phyloP scores from a whole-genome alignment of 2,888 invertebrate species.

The Zygothrica quintamaculata region DNA sequence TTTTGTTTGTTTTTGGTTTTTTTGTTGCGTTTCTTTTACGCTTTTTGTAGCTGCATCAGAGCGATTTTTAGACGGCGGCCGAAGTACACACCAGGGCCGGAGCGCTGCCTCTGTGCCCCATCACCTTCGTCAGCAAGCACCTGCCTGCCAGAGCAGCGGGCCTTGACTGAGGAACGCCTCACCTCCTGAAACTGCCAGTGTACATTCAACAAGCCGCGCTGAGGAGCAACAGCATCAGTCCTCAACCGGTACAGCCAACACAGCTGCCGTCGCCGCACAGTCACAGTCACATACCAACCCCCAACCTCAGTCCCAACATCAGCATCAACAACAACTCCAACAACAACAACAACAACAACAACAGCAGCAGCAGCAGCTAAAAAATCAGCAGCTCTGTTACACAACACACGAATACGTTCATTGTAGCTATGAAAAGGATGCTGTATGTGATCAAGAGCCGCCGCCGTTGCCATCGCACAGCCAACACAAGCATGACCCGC shows the following conservation, averaged over 20 bases:
- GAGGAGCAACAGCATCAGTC: slow-evolving; percentile 48
- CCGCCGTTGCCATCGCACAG: slow-evolving; percentile 68
- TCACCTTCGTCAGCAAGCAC: slow-evolving; percentile 86
- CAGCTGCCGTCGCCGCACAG: slow-evolving; percentile 31
- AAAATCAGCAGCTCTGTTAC: slow-evolving; percentile 64
- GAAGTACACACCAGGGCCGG: slow-evolving; percentile 87
- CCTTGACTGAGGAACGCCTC: slow-evolving; percentile 88
- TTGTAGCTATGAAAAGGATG: slow-evolving; percentile 84
- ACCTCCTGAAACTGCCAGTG: slow-evolving; percentile 87
- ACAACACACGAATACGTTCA: slow-evolving; percentile 81
- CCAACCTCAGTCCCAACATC: slow-evolving; percentile 55
- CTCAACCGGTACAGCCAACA: slow-evolving; percentile 52
- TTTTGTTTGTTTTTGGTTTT: slow-evolving; percentile 31
- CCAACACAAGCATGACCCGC: slow-evolving; percentile 60
- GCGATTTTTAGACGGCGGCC: slow-evolving; percentile 91
- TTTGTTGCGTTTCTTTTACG: slow-evolving; percentile 37
- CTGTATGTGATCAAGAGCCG: slow-evolving; percentile 83
- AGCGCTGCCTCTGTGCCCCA: slow-evolving; percentile 87
- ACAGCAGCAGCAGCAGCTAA: slow-evolving; percentile 52
- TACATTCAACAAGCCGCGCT: slow-evolving; percentile 75
- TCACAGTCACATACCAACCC: slow-evolving; percentile 48
- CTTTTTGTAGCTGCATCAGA: slow-evolving; percentile 91
- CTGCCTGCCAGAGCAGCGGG: slow-evolving; percentile 85
- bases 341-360: slow-evolving; percentile 56
- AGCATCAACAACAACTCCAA: slow-evolving; percentile 54